phyloP scores from a whole-genome alignment of 1,140 invertebrate genomes.

The Mycetomoellerius zeteki region DNA sequence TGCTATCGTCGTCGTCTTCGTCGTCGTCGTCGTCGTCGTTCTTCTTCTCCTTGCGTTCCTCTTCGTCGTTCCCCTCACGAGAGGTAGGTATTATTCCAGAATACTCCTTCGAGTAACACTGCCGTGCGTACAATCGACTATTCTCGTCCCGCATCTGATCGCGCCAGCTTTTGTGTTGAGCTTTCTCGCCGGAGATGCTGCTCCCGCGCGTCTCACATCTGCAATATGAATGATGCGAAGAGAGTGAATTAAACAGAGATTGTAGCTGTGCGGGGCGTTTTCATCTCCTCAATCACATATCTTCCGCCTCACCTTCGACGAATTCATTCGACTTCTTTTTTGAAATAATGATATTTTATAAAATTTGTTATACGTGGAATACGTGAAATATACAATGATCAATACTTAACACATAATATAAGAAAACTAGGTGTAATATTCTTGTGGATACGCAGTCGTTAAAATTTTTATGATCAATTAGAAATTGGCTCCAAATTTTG shows the following conservation, averaged over 20 bases:
- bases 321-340: background rate
- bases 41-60: slow-evolving; percentile 46
- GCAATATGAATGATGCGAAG: slow-evolving; percentile 27
- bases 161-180: slow-evolving; percentile 57
- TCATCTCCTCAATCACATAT: background rate
- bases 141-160: slow-evolving; percentile 49
- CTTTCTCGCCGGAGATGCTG: slow-evolving; percentile 9
- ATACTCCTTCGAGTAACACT: slow-evolving; percentile 50
- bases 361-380: background rate
- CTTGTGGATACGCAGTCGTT: too few relatives aligned
- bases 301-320: background rate
- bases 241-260: slow-evolving; percentile 36
- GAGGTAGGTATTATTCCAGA: slow-evolving; percentile 32
- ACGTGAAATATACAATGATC: background rate
- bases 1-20: slow-evolving; percentile 54
- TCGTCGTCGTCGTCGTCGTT: slow-evolving; percentile 43
- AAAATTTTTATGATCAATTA: too few relatives aligned
- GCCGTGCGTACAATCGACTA: slow-evolving; percentile 39
- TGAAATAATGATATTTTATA: background rate
- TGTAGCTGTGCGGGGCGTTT: background rate
- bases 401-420: background rate
- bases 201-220: slow-evolving; percentile 40
- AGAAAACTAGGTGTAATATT: too few relatives aligned
- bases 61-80: slow-evolving; percentile 65
- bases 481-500: too few relatives aligned